phyloP scores from a whole-genome alignment of 2,797 vertebrate species.

The Paramormyrops hopkinsi region DNA sequence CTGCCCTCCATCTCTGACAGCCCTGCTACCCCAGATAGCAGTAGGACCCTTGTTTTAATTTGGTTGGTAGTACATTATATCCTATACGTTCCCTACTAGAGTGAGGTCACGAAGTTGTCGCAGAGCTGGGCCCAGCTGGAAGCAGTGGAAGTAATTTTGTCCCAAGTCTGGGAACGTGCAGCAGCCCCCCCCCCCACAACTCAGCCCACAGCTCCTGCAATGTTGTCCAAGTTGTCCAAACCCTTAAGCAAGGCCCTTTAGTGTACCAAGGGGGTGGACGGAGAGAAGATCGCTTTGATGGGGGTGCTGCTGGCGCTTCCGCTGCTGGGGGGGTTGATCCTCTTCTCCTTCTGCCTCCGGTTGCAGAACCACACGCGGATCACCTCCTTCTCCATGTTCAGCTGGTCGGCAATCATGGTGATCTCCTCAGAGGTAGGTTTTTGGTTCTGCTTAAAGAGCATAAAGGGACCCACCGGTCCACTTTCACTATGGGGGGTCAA shows the following conservation, averaged over 20 bases:
- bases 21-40: background rate
- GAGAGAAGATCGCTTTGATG: constrained; percentile 93
- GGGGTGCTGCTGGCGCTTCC: constrained; percentile 75
- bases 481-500: constrained; percentile 19
- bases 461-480: constrained; percentile 47
- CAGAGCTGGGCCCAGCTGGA: background rate
- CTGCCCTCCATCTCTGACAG: background rate
- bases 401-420: constrained; percentile 98
- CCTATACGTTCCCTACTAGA: background rate
- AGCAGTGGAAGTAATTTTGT: background rate
- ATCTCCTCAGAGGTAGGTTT: constrained; percentile 99
- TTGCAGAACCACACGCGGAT: constrained; percentile 99
- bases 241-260: background rate
- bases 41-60: background rate
- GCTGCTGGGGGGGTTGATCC: constrained; percentile 95
- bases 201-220: background rate
- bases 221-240: background rate
- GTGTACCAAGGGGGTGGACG: constrained; percentile 82
- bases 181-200: background rate
- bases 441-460: constrained; percentile 88
- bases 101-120: background rate
- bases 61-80: background rate
- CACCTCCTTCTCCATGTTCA: constrained; percentile 99
- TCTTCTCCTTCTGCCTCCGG: constrained; percentile 96
- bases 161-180: background rate